Evolutionary conservation across 2,113 vertebrate genomes (phyloP), one percentile per base, ranked within the genome.

Genomic region (Seriola dumerili): DNA sequence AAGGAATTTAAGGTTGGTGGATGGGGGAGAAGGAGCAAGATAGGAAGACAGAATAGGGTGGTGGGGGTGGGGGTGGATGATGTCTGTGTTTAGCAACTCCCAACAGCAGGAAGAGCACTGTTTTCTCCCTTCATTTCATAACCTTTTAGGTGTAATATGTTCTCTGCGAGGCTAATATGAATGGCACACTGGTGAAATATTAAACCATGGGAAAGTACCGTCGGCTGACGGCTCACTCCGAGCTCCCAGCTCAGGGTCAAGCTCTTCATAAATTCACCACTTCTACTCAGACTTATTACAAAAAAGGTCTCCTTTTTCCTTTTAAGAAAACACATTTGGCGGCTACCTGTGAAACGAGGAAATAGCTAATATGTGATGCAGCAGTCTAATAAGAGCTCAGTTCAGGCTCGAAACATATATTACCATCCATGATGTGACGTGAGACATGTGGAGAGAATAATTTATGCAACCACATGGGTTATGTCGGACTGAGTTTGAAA

Each of bases 121-220:
- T 87, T 83, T 90, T 87, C 66, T 32, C 14, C 40, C 66, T 88
- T 87, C 63, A 90, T 88, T 90, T 91, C 32, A 78, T 85, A 78
- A 83, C 79, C 74, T 87, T 85, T 90, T 86, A 89, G 83, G 86
- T 64, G 63, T 83, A 89, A 86, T 68, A 67, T 19, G 40, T 87
- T 85, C 85, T 89, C 65, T 50, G 64, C 38, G 34, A 87, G 78
- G 70, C 65, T 76, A 89, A 88, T 72, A 86, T 72, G 83, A 89
- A 88, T 67, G 83, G 79, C 81, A 83, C 81, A 88, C 78, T 44
- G 82, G 71, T 93, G 93, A 91, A 94, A 95, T 88, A 86, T 89
- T 91, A 94, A 90, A 93, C 92, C 91, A 87, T 91, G 93, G 90
- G 93, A 94, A 94, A 91, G 84, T 57, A 78, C 13, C 48, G 50